phyloP scores from a whole-genome alignment of 2,888 invertebrate genomes.

The Lochmaea capreae region DNA sequence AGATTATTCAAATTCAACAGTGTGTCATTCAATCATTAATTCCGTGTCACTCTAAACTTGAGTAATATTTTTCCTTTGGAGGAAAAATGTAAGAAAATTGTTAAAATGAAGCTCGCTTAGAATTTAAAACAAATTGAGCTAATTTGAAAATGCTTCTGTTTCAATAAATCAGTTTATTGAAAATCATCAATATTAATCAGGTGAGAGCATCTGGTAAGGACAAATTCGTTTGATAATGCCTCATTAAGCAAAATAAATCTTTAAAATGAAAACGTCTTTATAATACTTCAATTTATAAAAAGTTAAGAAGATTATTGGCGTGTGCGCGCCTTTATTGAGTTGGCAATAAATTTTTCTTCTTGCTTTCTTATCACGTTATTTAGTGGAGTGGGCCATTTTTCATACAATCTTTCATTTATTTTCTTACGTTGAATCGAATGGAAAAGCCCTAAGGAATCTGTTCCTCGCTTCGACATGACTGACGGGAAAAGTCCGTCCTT shows the following conservation, averaged over 20 bases:
- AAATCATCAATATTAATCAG: slow-evolving; percentile 43
- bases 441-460: slow-evolving; percentile 22
- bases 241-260: slow-evolving; percentile 50
- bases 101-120: neutral
- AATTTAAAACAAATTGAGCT: slow-evolving; percentile 15
- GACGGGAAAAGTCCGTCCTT: slow-evolving; percentile 10
- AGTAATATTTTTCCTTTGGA: too few relatives aligned
- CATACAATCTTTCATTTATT: slow-evolving; percentile 34
- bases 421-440: slow-evolving; percentile 11
- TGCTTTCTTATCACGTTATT: slow-evolving; percentile 38
- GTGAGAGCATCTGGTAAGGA: slow-evolving; percentile 34
- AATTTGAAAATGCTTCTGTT: slow-evolving; percentile 24
- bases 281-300: slow-evolving; percentile 46
- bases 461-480: slow-evolving; percentile 11
- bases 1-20: too few relatives aligned
- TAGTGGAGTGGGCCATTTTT: slow-evolving; percentile 34
- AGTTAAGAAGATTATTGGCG: slow-evolving; percentile 39
- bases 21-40: too few relatives aligned
- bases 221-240: slow-evolving; percentile 49
- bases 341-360: slow-evolving; percentile 36
- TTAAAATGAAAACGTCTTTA: slow-evolving; percentile 50
- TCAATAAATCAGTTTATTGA: slow-evolving; percentile 38
- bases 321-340: slow-evolving; percentile 35
- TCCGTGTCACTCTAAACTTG: too few relatives aligned
- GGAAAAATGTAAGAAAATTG: neutral